These are phyloP conservation scores for Dendronephthya gigantea DNA, from an alignment of 64 coral and sea anemone genomes.

Conservation along the genomic window DNA sequence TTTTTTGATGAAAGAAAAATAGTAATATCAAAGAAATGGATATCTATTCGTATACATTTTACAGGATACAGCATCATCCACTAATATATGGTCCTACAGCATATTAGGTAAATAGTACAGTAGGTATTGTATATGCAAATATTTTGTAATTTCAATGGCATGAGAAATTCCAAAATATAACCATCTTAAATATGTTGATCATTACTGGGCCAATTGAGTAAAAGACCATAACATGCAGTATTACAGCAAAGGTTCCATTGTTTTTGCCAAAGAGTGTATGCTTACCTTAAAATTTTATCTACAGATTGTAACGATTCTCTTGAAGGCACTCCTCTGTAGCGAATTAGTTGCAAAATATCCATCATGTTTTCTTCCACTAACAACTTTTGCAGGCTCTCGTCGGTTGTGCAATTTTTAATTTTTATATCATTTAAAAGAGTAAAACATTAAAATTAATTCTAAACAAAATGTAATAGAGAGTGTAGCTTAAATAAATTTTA, in stretches of 20 bases:
- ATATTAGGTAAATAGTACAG: too few relatives aligned
- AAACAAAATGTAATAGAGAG: background rate
- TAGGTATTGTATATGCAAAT: too few relatives aligned
- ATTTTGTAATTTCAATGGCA: too few relatives aligned
- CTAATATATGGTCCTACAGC: too few relatives aligned
- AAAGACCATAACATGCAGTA: background rate
- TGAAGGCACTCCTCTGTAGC: conserved; percentile 11
- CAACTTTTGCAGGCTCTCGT: background rate
- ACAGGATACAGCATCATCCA: too few relatives aligned
- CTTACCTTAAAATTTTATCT: background rate
- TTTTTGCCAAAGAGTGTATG: background rate
- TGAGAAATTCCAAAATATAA: too few relatives aligned
- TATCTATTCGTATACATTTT: background rate
- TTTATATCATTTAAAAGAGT: background rate
- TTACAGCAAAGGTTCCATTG: background rate
- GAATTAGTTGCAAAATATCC: background rate
- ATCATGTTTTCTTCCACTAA: background rate
- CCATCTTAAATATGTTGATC: too few relatives aligned
- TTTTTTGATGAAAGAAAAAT: background rate
- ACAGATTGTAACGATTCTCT: conserved; percentile 1
- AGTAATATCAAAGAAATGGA: background rate
- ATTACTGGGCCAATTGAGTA: background rate
- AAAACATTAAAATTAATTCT: background rate
- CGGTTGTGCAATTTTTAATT: background rate
- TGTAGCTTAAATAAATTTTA: background rate